Conservation (phyloP, 2,113 vertebrate genomes). For the Oxygymnocypris stewartii region DNA sequence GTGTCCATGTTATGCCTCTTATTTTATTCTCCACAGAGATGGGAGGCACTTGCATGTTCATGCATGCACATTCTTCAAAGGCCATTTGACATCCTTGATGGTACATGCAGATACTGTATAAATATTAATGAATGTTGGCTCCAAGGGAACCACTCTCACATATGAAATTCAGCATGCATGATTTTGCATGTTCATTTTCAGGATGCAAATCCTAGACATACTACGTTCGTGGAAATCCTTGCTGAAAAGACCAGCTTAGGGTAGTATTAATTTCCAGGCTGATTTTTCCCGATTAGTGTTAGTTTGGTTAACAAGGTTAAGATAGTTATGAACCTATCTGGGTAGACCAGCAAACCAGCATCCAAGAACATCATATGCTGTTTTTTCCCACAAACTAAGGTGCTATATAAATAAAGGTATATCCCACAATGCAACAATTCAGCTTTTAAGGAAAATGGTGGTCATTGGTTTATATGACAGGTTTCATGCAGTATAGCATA, state of each 20-base stretch:
- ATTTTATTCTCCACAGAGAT: constrained; percentile 4
- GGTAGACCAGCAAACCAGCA: neutral
- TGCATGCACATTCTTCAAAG: constrained; percentile 9
- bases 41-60: neutral
- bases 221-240: neutral
- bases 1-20: constrained; percentile 10
- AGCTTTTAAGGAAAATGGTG: neutral
- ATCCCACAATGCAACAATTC: neutral
- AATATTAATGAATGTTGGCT: constrained; percentile 21
- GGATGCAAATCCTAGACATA: neutral
- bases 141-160: neutral
- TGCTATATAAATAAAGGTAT: neutral
- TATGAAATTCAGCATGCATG: neutral
- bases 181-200: constrained; percentile 1
- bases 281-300: neutral
- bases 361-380: neutral
- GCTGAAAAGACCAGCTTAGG: neutral
- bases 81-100: neutral
- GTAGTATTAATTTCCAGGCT: neutral
- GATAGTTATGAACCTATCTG: neutral
- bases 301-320: neutral
- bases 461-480: neutral
- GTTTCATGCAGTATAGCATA: neutral
- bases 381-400: neutral
- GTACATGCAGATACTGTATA: neutral